These are phyloP conservation scores for Drosophila vallismaia DNA, from an alignment of 2,888 invertebrate genomes.

Conservation along the genomic window DNA sequence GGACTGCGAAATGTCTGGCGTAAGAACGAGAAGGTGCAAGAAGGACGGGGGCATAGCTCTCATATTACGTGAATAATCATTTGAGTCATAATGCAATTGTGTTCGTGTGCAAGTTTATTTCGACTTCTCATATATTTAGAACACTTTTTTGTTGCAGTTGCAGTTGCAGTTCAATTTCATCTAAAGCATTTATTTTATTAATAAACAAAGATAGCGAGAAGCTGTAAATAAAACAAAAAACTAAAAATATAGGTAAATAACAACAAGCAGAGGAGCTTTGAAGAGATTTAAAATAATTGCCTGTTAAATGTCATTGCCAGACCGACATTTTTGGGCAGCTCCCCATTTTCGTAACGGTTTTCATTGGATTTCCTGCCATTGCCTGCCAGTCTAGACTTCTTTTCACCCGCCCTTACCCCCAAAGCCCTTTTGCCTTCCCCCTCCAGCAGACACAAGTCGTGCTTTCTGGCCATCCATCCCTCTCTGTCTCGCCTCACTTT, in stretches of 20 bases:
- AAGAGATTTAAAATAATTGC: neutral
- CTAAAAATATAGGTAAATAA: no score
- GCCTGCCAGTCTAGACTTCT: slow-evolving; percentile 11
- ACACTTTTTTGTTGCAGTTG: slow-evolving; percentile 27
- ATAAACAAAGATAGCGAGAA: no score
- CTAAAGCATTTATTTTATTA: neutral
- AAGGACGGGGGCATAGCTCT: slow-evolving; percentile 14
- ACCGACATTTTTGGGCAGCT: neutral
- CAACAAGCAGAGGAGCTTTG: no score
- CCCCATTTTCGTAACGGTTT: neutral
- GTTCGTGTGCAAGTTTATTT: slow-evolving; percentile 9
- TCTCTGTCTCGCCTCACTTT: slow-evolving; percentile 11
- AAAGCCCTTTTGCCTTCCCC: neutral
- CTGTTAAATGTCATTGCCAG: neutral
- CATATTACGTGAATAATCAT: slow-evolving; percentile 33
- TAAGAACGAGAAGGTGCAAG: slow-evolving; percentile 6
- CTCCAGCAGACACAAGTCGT: slow-evolving; percentile 7
- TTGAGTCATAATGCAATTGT: slow-evolving; percentile 30
- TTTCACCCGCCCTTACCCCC: neutral
- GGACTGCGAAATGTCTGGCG: slow-evolving; percentile 31
- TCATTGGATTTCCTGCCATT: neutral
- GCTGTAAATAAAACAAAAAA: no score
- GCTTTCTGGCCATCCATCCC: slow-evolving; percentile 5
- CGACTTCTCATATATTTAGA: slow-evolving; percentile 29
- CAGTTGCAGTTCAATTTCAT: slow-evolving; percentile 28